Percentiles rank a stretch among this genome's conserved stretches.
Conservation (phyloP, 1,140 invertebrate species). For the Cydia pomonella region DNA sequence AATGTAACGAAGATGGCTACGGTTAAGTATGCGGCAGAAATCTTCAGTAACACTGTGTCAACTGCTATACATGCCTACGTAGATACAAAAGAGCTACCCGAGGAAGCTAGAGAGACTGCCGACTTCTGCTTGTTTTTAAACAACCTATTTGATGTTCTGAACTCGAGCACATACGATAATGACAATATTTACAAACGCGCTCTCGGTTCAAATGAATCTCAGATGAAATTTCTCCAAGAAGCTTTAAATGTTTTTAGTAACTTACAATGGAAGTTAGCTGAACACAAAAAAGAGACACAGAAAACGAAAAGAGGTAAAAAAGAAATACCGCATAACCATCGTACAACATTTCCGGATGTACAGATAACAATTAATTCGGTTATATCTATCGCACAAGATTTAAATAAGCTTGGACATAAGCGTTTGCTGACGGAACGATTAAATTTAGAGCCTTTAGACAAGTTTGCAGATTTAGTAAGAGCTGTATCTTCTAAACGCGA, state of each 20-base stretch:
- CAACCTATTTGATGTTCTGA: conserved; percentile 42
- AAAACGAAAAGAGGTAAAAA: background rate
- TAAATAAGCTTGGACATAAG: background rate
- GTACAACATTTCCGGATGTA: background rate
- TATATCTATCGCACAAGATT: background rate
- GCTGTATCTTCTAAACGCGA: background rate
- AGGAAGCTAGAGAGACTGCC: conserved; percentile 37
- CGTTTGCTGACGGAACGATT: background rate
- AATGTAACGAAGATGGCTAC: conserved; percentile 35
- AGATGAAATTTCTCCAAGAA: conserved; percentile 13
- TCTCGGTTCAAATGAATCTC: conserved; percentile 2
- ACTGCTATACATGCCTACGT: conserved; percentile 38
- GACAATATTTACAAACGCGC: conserved; percentile 18
- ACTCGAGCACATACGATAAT: conserved; percentile 28
- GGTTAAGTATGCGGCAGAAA: conserved; percentile 39
- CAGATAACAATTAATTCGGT: background rate
- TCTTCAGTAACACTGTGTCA: conserved; percentile 40
- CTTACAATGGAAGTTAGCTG: conserved; percentile 15
- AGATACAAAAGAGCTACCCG: conserved; percentile 34
- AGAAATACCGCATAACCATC: background rate
- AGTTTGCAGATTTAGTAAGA: background rate
- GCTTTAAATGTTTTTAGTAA: conserved; percentile 19
- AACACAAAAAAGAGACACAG: background rate
- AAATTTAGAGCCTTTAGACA: conserved; percentile 1
- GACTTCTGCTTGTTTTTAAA: conserved; percentile 38